Evolutionary conservation across 2,888 invertebrate genomes (phyloP).

Genomic region (Pollenia labialis): DNA sequence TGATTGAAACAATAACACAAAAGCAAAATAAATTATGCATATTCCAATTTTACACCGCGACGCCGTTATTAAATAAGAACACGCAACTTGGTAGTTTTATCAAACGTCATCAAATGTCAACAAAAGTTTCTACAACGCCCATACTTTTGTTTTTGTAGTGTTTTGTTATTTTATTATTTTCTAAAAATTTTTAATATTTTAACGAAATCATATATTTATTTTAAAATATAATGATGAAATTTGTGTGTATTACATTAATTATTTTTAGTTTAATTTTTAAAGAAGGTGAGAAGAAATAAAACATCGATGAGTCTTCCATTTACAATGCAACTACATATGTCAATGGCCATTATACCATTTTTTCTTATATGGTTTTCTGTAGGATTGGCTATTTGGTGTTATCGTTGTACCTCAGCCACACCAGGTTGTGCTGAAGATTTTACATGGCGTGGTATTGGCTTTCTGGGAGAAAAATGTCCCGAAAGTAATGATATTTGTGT

Average conservation of each 20-base stretch:
- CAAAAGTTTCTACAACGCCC: constrained; percentile 36
- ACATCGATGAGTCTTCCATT: neutral
- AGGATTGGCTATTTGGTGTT: constrained; percentile 92
- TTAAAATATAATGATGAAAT: constrained; percentile 33
- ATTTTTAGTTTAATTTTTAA: constrained; percentile 57
- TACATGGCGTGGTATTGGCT: constrained; percentile 90
- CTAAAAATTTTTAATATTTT: constrained; percentile 6
- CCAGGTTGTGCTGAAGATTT: constrained; percentile 94
- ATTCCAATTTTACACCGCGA: constrained; percentile 26
- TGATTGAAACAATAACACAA: too few relatives aligned
- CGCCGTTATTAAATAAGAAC: neutral
- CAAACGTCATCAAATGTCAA: constrained; percentile 19
- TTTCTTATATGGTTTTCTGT: neutral
- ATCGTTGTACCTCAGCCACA: constrained; percentile 94
- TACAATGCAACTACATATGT: neutral
- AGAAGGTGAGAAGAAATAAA: constrained; percentile 75
- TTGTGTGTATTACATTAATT: constrained; percentile 67
- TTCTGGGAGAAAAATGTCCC: constrained; percentile 92
- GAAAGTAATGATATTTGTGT: constrained; percentile 94
- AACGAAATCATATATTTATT: neutral
- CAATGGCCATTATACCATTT: constrained; percentile 49
- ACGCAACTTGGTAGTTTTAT: neutral
- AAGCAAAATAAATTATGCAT: too few relatives aligned
- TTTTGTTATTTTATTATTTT: constrained; percentile 40
- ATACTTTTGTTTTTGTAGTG: constrained; percentile 40